Evolutionary conservation across 2,888 invertebrate species (phyloP).

Genomic region (Eristalis intricaria): DNA sequence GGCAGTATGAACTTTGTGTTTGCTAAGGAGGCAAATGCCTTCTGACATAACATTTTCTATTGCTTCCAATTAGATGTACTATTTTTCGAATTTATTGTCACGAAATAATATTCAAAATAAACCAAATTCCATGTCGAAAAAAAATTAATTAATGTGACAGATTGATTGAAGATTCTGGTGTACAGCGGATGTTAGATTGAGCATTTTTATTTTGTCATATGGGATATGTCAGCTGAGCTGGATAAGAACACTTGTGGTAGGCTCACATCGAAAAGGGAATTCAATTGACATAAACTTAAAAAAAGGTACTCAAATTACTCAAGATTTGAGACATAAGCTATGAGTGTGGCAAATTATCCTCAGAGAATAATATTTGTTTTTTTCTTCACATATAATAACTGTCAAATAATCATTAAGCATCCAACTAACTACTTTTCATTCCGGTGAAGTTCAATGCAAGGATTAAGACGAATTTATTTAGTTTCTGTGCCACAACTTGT

Average conservation of each 20-base stretch:
- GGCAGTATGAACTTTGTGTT: slow-evolving; percentile 66
- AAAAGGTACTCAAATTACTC: background rate
- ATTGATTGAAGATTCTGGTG: background rate
- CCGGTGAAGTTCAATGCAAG: too few relatives aligned
- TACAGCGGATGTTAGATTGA: slow-evolving; percentile 26
- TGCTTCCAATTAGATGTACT: background rate
- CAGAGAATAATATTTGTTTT: too few relatives aligned
- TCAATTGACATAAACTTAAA: background rate
- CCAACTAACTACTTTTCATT: too few relatives aligned
- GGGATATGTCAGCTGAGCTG: background rate
- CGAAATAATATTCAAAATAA: slow-evolving; percentile 48
- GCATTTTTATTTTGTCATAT: background rate
- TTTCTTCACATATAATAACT: too few relatives aligned
- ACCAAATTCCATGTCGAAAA: slow-evolving; percentile 45
- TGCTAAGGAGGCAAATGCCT: slow-evolving; percentile 72
- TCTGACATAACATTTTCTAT: slow-evolving; percentile 75
- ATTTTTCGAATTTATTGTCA: slow-evolving; percentile 1
- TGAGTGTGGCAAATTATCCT: too few relatives aligned
- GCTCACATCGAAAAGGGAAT: background rate
- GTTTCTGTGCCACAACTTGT: too few relatives aligned
- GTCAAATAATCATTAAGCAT: too few relatives aligned
- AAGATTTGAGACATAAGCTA: too few relatives aligned
- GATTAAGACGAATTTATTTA: too few relatives aligned
- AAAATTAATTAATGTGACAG: slow-evolving; percentile 19
- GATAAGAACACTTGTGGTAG: background rate